Evolutionary conservation across 2,888 invertebrate genomes (phyloP), one percentile per base, ranked within the genome.

Genomic region (Hypomecis atomaria): DNA sequence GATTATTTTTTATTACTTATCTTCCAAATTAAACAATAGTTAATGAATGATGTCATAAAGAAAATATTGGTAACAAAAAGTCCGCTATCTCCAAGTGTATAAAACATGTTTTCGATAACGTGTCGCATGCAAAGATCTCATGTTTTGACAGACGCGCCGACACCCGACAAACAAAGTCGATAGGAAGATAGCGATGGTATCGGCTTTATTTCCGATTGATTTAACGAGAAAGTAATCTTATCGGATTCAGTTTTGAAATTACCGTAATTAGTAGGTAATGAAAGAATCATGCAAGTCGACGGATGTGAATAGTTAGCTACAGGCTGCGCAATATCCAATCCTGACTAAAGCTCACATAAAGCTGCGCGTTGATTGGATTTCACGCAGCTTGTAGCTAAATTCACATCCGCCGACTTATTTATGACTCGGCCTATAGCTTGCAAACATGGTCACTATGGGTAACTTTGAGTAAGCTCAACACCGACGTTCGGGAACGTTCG

Each of bases 61-160:
- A 13, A 33, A 8, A 11, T 36, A 43, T n/a, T 34, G 11, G 0
- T 43, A 34, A 44, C 8, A 54, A 13, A 34, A 54, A 54, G 11
- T 47, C 47, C 5, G 23, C 36, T 56, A 56, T 47, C 56, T 38
- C 0, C 6, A 43, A 43, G 8, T 59, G 11, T 23, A 49, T 42
- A 49, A 43, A 59, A 42, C 43, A 44, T 43, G 13, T 42, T 40
- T 34, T 42, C 34, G 45, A 59, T 59, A 59, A 50, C 47, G 3
- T 11, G 4, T 5, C 47, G 42, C 57, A 48, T 13, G 58, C 34
- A 63, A 57, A 44, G 48, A 52, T 57, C 38, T 60, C 10, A 53
- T 48, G 53, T 47, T 56, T 59, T 23, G n/a, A 54, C 61, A 44
- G 47, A 56, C 37, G 33, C 23, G 23, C 23, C 23, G 23, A 23